phyloP scores from a whole-genome alignment of 2,888 invertebrate species.

The Autographa gamma region DNA sequence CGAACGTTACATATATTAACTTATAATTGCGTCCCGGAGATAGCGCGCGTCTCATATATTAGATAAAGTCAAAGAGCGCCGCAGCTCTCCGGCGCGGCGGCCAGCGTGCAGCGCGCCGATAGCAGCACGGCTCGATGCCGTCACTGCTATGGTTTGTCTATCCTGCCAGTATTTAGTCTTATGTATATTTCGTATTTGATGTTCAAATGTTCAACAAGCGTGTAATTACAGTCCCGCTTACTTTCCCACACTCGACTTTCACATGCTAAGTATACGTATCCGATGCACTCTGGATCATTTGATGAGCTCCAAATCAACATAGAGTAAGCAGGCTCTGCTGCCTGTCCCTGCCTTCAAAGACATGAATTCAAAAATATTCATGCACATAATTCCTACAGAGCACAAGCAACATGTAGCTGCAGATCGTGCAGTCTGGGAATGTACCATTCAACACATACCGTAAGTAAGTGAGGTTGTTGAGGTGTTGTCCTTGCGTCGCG shows the following conservation, averaged over 20 bases:
- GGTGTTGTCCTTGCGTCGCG: neutral
- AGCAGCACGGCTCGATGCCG: slow-evolving; percentile 1
- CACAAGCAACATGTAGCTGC: neutral
- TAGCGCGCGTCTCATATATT: slow-evolving; percentile 25
- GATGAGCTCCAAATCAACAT: slow-evolving; percentile 21
- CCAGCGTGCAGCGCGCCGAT: neutral
- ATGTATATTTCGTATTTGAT: slow-evolving; percentile 14
- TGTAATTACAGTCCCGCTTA: slow-evolving; percentile 30
- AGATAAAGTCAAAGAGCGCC: slow-evolving; percentile 26
- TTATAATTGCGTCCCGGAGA: slow-evolving; percentile 21
- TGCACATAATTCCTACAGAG: neutral
- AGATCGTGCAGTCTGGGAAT: neutral
- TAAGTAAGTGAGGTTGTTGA: neutral
- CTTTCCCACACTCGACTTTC: slow-evolving; percentile 47
- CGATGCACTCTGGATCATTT: slow-evolving; percentile 26
- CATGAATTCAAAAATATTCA: neutral
- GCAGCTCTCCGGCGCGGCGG: neutral
- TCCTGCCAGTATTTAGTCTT: slow-evolving; percentile 5
- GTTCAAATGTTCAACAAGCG: slow-evolving; percentile 23
- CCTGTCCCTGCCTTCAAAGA: neutral
- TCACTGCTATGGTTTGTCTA: neutral
- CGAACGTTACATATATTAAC: slow-evolving; percentile 22
- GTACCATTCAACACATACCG: neutral
- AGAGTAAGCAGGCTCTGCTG: slow-evolving; percentile 7
- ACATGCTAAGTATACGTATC: slow-evolving; percentile 20